A percentile compares a stretch with the other conserved stretches of the same genome.
These are phyloP conservation scores for Stomatorhinus ivindoensis DNA, from an alignment of 2,113 vertebrate species.

Conservation along the genomic window DNA sequence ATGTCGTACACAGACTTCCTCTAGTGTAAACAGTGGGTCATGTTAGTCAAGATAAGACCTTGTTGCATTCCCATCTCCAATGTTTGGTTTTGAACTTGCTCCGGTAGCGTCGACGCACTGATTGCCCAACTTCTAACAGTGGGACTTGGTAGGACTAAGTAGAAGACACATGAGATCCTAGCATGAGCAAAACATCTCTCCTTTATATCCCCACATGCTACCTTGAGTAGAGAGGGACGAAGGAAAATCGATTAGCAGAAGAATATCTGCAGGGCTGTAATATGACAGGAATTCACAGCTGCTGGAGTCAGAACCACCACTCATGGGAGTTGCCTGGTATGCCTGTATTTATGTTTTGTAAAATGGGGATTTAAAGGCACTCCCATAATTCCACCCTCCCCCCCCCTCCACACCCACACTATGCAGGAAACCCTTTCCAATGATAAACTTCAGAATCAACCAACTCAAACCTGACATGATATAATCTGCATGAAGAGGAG, in stretches of 20 bases:
- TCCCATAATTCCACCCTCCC: background rate
- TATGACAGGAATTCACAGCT: background rate
- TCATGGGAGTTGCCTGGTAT: background rate
- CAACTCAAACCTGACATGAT: background rate
- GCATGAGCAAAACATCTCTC: background rate
- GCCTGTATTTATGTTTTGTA: background rate
- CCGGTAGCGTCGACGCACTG: background rate
- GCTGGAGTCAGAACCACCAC: background rate
- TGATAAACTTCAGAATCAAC: background rate
- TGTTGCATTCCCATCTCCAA: background rate
- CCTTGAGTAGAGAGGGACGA: background rate
- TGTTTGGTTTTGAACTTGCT: background rate
- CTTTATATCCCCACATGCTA: background rate
- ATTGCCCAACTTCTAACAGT: background rate
- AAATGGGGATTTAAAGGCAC: background rate
- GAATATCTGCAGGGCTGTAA: background rate
- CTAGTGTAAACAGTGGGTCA: background rate
- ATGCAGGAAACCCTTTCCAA: background rate
- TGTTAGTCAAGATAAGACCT: background rate
- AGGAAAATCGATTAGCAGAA: background rate
- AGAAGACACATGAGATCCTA: background rate
- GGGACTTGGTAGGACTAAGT: background rate
- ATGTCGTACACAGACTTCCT: background rate
- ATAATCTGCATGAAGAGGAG: background rate
- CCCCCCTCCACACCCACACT: background rate